A percentile compares a stretch with the other conserved stretches of the same genome.
Evolutionary conservation across 2,797 vertebrate genomes (phyloP).

Genomic region (Emydoidea blandingii): DNA sequence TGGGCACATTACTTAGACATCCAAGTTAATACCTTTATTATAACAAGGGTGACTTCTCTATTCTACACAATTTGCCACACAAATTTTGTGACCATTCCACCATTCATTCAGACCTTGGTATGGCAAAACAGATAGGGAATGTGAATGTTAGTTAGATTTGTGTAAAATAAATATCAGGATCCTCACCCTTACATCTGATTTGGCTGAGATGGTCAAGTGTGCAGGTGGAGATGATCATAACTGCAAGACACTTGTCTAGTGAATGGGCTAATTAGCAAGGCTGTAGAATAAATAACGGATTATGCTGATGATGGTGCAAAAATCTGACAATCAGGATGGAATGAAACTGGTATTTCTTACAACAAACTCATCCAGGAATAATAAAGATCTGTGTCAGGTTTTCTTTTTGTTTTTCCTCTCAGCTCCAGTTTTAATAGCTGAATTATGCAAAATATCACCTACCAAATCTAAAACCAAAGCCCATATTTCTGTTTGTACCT

Average conservation of each 20-base stretch:
- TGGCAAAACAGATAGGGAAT: not conserved
- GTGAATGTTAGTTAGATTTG: slow-evolving; percentile 1
- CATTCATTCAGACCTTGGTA: not conserved
- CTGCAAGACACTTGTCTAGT: slow-evolving; percentile 17
- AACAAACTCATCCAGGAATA: not conserved
- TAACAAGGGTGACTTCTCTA: not conserved
- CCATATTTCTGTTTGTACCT: slow-evolving; percentile 17
- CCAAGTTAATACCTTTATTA: not conserved
- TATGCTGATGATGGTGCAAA: slow-evolving; percentile 37
- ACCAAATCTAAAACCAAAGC: not conserved
- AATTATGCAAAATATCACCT: not conserved
- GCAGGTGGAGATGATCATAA: slow-evolving; percentile 52
- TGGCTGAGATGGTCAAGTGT: slow-evolving; percentile 24
- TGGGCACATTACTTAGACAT: not conserved
- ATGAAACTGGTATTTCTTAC: slow-evolving; percentile 33
- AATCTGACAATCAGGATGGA: slow-evolving; percentile 36
- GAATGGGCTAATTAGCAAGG: slow-evolving; percentile 47
- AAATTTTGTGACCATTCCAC: not conserved
- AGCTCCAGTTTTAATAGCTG: not conserved
- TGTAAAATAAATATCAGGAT: not conserved
- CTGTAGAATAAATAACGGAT: slow-evolving; percentile 36
- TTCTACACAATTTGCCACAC: not conserved
- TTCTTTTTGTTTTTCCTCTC: not conserved
- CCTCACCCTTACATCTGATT: not conserved
- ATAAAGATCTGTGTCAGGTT: not conserved